Percentiles rank a stretch among this genome's conserved stretches.
These are phyloP conservation scores for Holocentrus rufus DNA, from an alignment of 2,797 vertebrate species.

Conservation along the genomic window DNA sequence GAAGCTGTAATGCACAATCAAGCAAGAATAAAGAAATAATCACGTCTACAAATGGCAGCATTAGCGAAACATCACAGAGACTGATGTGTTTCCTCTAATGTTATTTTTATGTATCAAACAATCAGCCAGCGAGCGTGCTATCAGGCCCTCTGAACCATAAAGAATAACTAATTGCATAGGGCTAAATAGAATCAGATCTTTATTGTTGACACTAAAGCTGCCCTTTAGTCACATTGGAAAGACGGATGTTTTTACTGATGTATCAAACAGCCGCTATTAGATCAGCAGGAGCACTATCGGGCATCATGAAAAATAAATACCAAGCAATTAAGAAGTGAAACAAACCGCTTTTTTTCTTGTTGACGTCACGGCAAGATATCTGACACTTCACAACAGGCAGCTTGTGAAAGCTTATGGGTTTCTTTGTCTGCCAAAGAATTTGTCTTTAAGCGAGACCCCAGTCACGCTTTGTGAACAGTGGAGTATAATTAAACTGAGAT, in stretches of 20 bases:
- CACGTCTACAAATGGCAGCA: too few species aligned
- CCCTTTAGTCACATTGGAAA: conserved; percentile 41
- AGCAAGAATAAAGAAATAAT: too few species aligned
- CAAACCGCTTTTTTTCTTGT: conserved; percentile 2
- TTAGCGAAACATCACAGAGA: neutral
- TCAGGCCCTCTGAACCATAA: conserved; percentile 50
- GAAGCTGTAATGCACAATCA: conserved; percentile 3
- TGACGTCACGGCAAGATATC: conserved; percentile 11
- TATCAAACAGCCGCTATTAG: conserved; percentile 55
- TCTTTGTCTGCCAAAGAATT: conserved; percentile 15
- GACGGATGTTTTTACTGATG: conserved; percentile 39
- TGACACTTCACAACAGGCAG: neutral
- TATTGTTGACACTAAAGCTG: conserved; percentile 51
- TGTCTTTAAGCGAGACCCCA: conserved; percentile 17
- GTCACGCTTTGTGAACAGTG: conserved; percentile 22
- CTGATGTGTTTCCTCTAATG: conserved; percentile 9
- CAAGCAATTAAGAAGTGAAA: conserved; percentile 44
- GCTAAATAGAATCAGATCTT: conserved; percentile 49
- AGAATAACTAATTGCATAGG: conserved; percentile 57
- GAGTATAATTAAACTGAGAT: conserved; percentile 24
- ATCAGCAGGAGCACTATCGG: conserved; percentile 42
- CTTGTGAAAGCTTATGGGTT: neutral
- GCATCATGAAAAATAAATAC: conserved; percentile 49
- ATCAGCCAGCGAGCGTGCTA: conserved; percentile 21
- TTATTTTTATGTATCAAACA: conserved; percentile 36